A percentile compares a stretch with the other conserved stretches of the same genome.
Conservation (phyloP, 2,888 invertebrate species). For the Bombylius major region DNA sequence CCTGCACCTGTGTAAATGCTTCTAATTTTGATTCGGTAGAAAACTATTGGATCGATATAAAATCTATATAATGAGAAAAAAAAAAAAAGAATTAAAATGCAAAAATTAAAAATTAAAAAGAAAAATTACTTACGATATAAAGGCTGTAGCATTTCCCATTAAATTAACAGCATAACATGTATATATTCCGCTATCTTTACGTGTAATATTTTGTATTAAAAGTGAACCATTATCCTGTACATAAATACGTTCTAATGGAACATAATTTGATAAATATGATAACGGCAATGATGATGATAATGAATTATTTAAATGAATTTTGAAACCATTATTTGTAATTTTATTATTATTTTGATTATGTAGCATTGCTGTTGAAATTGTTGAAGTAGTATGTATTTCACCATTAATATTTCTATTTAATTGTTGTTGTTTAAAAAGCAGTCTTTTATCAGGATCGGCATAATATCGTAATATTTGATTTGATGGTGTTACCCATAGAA, state of each 20-base stretch:
- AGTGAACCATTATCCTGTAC: slow-evolving; percentile 68
- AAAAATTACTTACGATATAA: slow-evolving; percentile 39
- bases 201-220: slow-evolving; percentile 53
- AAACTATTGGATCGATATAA: slow-evolving; percentile 74
- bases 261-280: not conserved
- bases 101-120: not conserved
- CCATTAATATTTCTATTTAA: not conserved
- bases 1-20: slow-evolving; percentile 72
- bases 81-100: too few species aligned
- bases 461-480: slow-evolving; percentile 64
- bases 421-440: not conserved
- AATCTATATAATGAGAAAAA: slow-evolving; percentile 35
- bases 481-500: slow-evolving; percentile 76
- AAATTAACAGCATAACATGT: slow-evolving; percentile 77
- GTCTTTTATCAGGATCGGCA: slow-evolving; percentile 31
- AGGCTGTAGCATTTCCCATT: slow-evolving; percentile 62
- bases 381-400: not conserved
- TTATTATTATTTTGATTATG: not conserved
- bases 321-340: not conserved
- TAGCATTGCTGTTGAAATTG: too few species aligned
- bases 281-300: not conserved
- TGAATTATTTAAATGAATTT: not conserved
- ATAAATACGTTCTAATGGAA: slow-evolving; percentile 12
- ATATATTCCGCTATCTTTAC: slow-evolving; percentile 75
- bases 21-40: slow-evolving; percentile 69